phyloP scores from a whole-genome alignment of 2,888 invertebrate genomes.

The Epirrita christyi region DNA sequence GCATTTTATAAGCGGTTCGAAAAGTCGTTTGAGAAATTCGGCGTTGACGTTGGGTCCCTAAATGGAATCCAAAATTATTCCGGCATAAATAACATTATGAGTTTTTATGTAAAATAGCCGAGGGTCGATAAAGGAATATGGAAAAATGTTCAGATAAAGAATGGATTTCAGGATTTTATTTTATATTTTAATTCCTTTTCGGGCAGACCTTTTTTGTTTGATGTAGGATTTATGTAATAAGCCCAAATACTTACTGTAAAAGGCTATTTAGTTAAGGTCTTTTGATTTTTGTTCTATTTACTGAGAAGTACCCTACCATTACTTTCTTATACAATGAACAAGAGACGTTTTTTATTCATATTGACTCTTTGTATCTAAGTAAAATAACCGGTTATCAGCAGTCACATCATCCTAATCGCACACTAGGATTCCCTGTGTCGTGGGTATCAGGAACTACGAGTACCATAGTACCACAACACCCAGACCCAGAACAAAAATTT shows the following conservation, averaged over 20 bases:
- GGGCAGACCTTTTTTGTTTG: constrained; percentile 2
- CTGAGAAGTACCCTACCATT: no score
- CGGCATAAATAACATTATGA: constrained; percentile 5
- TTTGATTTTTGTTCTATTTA: no score
- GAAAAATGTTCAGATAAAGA: neutral
- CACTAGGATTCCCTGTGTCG: no score
- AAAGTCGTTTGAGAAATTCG: neutral
- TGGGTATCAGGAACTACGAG: no score
- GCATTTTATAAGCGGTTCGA: neutral
- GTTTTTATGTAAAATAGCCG: constrained; percentile 12
- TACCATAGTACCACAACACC: no score
- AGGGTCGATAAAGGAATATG: neutral
- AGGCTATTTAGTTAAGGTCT: neutral
- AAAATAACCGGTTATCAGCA: no score
- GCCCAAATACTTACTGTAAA: neutral
- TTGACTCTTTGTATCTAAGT: no score
- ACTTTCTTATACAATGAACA: no score
- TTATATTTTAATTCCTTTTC: constrained; percentile 11
- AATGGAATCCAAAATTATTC: constrained; percentile 1
- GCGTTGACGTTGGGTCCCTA: neutral
- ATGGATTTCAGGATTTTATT: constrained; percentile 5
- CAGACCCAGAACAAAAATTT: no score
- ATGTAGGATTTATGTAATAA: constrained; percentile 8
- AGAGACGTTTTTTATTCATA: no score
- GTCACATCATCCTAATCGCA: no score